phyloP scores from a whole-genome alignment of 2,113 vertebrate genomes.

The Albula goreensis region DNA sequence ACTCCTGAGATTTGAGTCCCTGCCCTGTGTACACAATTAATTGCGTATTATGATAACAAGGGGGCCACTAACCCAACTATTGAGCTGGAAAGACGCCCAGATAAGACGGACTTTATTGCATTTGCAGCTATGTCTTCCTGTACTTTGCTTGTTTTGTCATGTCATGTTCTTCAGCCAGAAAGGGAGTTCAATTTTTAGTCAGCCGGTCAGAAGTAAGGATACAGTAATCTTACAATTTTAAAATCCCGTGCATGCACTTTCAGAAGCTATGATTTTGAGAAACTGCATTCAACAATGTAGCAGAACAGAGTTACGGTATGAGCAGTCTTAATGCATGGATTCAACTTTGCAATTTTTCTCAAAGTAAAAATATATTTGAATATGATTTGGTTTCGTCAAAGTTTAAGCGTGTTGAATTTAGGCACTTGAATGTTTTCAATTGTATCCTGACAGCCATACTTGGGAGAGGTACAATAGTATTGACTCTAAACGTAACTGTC shows the following conservation, averaged over 20 bases:
- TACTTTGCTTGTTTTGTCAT: not conserved
- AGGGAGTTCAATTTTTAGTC: not conserved
- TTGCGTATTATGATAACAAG: constrained; percentile 35
- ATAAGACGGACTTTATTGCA: constrained; percentile 27
- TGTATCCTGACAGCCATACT: constrained; percentile 17
- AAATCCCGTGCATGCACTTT: not conserved
- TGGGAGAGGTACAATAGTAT: constrained; percentile 8
- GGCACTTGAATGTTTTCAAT: not conserved
- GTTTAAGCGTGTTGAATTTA: not conserved
- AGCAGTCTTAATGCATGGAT: not conserved
- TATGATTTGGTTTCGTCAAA: not conserved
- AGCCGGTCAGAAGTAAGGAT: too few relatives aligned
- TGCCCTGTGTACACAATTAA: constrained; percentile 31
- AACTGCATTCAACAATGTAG: too few relatives aligned
- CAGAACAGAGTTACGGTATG: too few relatives aligned
- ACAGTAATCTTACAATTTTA: too few relatives aligned
- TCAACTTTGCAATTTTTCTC: not conserved
- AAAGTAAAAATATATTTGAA: not conserved
- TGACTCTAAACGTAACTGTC: constrained; percentile 11
- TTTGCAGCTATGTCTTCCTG: not conserved
- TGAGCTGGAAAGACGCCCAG: constrained; percentile 34
- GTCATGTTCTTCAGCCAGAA: not conserved
- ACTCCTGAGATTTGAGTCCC: not conserved
- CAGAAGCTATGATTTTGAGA: not conserved
- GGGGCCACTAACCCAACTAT: constrained; percentile 14